A percentile compares a stretch with the other conserved stretches of the same genome.
Conservation (phyloP, 2,888 invertebrate species). For the Pomacea canaliculata region DNA sequence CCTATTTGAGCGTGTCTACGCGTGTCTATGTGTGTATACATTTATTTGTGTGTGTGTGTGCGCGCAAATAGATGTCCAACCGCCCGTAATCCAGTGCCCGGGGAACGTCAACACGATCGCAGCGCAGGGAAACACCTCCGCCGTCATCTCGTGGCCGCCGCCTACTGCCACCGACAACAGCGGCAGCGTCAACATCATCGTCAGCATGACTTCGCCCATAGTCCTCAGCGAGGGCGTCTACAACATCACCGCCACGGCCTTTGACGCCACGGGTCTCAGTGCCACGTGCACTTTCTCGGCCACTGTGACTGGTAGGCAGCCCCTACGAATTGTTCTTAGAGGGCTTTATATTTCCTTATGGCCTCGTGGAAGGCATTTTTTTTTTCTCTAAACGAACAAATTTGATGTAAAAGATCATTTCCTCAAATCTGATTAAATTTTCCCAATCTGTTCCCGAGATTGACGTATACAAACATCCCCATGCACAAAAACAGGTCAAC, state of each 20-base stretch:
- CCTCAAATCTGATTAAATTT: too few relatives aligned
- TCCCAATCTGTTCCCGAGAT: too few relatives aligned
- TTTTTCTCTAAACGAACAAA: too few relatives aligned
- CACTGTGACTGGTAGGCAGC: constrained; percentile 42
- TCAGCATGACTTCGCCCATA: constrained; percentile 44
- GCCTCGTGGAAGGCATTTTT: too few relatives aligned
- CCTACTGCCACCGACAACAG: constrained; percentile 49
- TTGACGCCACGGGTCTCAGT: constrained; percentile 39
- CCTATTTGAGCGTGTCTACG: too few relatives aligned
- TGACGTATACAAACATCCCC: too few relatives aligned
- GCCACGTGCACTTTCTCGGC: constrained; percentile 46
- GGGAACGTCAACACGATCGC: constrained; percentile 31
- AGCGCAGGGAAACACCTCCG: constrained; percentile 39
- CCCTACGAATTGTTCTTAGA: too few relatives aligned
- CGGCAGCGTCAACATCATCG: constrained; percentile 36
- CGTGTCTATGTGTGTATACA: too few relatives aligned
- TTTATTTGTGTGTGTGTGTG: too few relatives aligned
- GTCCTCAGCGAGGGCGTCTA: constrained; percentile 43
- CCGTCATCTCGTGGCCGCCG: constrained; percentile 40
- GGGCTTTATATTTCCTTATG: too few relatives aligned
- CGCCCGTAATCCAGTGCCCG: constrained; percentile 47
- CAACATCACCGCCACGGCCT: constrained; percentile 45
- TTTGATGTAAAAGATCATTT: too few relatives aligned
- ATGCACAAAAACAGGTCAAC: too few relatives aligned
- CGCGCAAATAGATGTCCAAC: constrained; percentile 38